Percentiles rank a stretch among this genome's conserved stretches.
phyloP scores from a whole-genome alignment of 2,888 invertebrate species.

The Bruchidius siliquastri region DNA sequence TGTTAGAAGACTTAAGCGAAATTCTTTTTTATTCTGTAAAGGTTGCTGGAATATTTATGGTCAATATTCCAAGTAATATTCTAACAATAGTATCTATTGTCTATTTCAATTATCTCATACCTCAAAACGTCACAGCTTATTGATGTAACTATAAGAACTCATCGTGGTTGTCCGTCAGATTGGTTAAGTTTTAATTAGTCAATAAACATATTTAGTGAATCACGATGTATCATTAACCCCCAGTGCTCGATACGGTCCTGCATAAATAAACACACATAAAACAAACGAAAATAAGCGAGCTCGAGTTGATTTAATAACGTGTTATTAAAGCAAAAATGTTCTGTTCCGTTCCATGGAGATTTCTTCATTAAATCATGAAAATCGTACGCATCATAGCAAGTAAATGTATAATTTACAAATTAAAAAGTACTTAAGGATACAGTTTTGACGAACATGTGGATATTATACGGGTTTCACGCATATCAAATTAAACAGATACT shows the following conservation, averaged over 20 bases:
- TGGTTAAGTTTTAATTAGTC: too few species aligned
- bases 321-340: background rate
- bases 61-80: too few species aligned
- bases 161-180: too few species aligned
- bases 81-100: too few species aligned
- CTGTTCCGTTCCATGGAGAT: background rate
- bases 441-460: background rate
- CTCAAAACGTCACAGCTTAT: too few species aligned
- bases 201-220: too few species aligned
- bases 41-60: too few species aligned
- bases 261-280: background rate
- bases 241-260: background rate
- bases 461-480: background rate
- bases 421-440: background rate
- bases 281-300: background rate
- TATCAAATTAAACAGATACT: background rate
- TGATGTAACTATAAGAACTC: too few species aligned
- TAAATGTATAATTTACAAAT: background rate
- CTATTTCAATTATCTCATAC: too few species aligned
- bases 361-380: background rate
- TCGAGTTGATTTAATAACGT: background rate
- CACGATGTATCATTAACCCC: too few species aligned
- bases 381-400: background rate
- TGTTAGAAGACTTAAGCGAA: too few species aligned
- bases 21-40: too few species aligned